Evolutionary conservation across 1,140 invertebrate genomes (phyloP).

Genomic region (Ceratina japonica): DNA sequence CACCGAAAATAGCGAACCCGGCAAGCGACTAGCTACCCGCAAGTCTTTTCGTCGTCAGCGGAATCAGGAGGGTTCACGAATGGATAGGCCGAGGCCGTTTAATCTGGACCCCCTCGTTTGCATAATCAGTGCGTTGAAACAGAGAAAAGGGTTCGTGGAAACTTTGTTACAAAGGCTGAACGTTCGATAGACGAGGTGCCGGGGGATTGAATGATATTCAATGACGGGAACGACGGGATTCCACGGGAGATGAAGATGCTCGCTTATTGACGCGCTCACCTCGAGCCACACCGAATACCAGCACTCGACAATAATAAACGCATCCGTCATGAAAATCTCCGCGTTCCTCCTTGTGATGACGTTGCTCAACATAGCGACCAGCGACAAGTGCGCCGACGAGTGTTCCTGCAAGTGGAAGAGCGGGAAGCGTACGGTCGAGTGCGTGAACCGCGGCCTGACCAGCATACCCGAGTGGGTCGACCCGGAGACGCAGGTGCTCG

Average conservation of each 20-base stretch:
- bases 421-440: constrained; percentile 94
- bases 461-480: constrained; percentile 90
- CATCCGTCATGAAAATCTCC: constrained; percentile 47
- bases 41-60: not conserved
- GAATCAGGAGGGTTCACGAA: constrained; percentile 55
- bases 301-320: constrained; percentile 31
- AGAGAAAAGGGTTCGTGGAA: constrained; percentile 32
- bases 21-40: not conserved
- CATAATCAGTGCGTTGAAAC: constrained; percentile 60
- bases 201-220: not conserved
- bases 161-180: constrained; percentile 4
- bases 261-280: constrained; percentile 31
- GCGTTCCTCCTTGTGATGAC: constrained; percentile 51
- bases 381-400: constrained; percentile 84
- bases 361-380: constrained; percentile 57
- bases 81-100: constrained; percentile 62
- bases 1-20: constrained; percentile 14
- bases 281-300: constrained; percentile 21
- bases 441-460: constrained; percentile 88
- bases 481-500: constrained; percentile 92
- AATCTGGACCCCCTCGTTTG: constrained; percentile 61
- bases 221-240: constrained; percentile 15
- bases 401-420: constrained; percentile 96
- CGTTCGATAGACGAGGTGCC: not conserved
- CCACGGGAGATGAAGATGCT: constrained; percentile 10